A percentile compares a stretch with the other conserved stretches of the same genome.
Evolutionary conservation across 2,797 vertebrate genomes (phyloP).

Genomic region (Vultur gryphus): DNA sequence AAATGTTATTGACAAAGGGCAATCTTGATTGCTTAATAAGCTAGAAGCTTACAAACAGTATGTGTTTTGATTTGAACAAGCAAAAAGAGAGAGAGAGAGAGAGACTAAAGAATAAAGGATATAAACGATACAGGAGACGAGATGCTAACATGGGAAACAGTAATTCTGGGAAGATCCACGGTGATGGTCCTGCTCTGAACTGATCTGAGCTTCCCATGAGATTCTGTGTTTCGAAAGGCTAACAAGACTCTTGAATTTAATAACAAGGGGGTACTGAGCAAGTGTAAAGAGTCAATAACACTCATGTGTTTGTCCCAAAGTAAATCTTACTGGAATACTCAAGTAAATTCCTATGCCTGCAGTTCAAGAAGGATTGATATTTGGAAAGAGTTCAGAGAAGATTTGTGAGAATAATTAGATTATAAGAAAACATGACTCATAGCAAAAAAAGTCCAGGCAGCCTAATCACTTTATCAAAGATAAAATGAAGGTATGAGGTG

Average conservation of each 20-base stretch:
- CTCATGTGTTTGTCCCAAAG: not conserved
- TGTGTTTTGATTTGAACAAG: not conserved
- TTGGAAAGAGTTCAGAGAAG: not conserved
- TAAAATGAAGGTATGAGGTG: not conserved
- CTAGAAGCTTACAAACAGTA: not conserved
- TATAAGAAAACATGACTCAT: not conserved
- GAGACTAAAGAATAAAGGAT: not conserved
- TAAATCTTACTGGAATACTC: not conserved
- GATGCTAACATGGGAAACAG: not conserved
- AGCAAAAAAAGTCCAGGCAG: not conserved
- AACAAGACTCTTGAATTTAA: not conserved
- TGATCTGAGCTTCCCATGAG: not conserved
- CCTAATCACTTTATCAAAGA: not conserved
- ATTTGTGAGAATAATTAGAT: not conserved
- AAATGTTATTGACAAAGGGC: not conserved
- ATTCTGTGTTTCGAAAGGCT: not conserved
- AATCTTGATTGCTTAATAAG: not conserved
- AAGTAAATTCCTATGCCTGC: not conserved
- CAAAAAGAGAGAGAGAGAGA: not conserved
- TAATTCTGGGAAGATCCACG: not conserved
- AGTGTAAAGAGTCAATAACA: not conserved
- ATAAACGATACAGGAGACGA: not conserved
- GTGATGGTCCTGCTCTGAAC: not conserved
- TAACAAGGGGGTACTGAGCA: not conserved
- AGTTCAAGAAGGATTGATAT: not conserved